Evolutionary conservation across 2,113 vertebrate species (phyloP), one percentile per base, ranked within the genome.

Genomic region (Anoura caudifer): DNA sequence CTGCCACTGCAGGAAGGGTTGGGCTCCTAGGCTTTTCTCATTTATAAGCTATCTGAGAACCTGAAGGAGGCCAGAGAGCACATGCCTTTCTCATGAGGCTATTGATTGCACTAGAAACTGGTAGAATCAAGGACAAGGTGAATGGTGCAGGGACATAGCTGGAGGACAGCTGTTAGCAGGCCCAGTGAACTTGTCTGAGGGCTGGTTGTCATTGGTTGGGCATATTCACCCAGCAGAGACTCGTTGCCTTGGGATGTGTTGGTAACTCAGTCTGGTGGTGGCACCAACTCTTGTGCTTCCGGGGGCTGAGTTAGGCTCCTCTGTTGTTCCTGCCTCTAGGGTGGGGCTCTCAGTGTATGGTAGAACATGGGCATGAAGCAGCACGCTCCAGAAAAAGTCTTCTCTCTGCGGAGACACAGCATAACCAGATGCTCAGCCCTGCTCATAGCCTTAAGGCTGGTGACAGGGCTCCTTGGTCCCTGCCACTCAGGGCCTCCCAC

Each of bases 361-460:
- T 50, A 65, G 72, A 50, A n/a, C 45, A 3, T 6, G 67, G 59
- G 45, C 73, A 4, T 1, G 5, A n/a, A 43, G 47, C 26, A 75
- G 24, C 36, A 14, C 0, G 3, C 24, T 72, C 59, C 73, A 73
- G 63, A 41, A 76, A 19, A 19, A 52, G 19, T 36, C 63, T 70
- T 36, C n/a, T 87, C 7, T 81, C 91, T 56, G 41, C 0, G 2
- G 54, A 45, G 81, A 69, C 20, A 31, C 0, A 0, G n/a, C 10
- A 2, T 9, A 5, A 19, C 5, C n/a, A 70, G 26, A 7, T 5
- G 3, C 16, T 9, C 3, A 3, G 52, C 7, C 75, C 69, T 22
- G 6, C 19, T 1, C 17, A 2, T 5, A 9, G 8, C 43, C 28
- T 31, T 28, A 26, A 56, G 50, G 31, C 69, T 10, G 2, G 82